A percentile compares a stretch with the other conserved stretches of the same genome.
Conservation (phyloP, 2,797 vertebrate genomes). For the Semaprochilodus insignis region DNA sequence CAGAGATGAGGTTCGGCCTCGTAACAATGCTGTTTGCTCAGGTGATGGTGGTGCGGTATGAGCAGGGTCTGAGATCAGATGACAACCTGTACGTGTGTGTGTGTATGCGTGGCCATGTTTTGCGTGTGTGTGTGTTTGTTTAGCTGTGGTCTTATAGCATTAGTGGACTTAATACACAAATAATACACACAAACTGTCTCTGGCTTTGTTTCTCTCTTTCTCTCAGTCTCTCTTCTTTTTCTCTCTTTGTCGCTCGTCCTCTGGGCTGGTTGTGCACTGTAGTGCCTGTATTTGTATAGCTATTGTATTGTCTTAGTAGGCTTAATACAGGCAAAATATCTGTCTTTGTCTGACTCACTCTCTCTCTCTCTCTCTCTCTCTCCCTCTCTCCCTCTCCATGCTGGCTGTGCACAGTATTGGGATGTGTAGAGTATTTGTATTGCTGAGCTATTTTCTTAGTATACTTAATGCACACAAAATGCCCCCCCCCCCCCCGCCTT, state of each 20-base stretch:
- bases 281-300: slow-evolving; percentile 56
- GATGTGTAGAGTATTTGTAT: too few species aligned
- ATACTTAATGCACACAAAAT: too few species aligned
- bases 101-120: not conserved
- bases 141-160: slow-evolving; percentile 26
- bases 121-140: slow-evolving; percentile 59
- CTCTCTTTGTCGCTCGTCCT: not conserved
- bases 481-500: too few species aligned
- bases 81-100: slow-evolving; percentile 37
- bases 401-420: not conserved
- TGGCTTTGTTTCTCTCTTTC: slow-evolving; percentile 13
- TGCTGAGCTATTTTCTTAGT: too few species aligned
- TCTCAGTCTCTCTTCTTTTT: slow-evolving; percentile 21
- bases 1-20: slow-evolving; percentile 27
- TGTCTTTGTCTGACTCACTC: not conserved
- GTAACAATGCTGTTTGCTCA: slow-evolving; percentile 52
- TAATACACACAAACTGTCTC: slow-evolving; percentile 22
- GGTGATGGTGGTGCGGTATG: slow-evolving; percentile 52
- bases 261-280: slow-evolving; percentile 58
- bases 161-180: slow-evolving; percentile 22
- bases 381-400: not conserved
- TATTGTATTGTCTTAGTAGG: not conserved
- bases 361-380: not conserved
- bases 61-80: slow-evolving; percentile 48
- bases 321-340: not conserved